phyloP scores from a whole-genome alignment of 1,140 invertebrate genomes.

The Manduca sexta region DNA sequence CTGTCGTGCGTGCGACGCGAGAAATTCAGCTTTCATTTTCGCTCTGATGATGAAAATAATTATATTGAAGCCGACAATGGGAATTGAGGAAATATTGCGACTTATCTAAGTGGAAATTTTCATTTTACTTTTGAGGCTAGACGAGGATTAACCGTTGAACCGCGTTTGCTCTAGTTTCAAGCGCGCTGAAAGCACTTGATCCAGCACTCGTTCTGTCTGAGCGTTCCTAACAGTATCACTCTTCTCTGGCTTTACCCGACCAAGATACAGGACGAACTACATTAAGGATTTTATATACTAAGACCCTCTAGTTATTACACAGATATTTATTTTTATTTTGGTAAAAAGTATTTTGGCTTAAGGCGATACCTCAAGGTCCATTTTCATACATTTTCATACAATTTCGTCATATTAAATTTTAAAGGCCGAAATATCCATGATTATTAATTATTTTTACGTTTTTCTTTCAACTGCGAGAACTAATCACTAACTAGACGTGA shows the following conservation, averaged over 20 bases:
- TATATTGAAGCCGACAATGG: conserved; percentile 13
- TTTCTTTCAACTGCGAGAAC: too few species aligned
- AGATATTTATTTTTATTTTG: too few species aligned
- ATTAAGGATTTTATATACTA: too few species aligned
- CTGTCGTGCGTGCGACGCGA: conserved; percentile 14
- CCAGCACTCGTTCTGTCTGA: conserved; percentile 22
- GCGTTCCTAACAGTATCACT: conserved; percentile 14
- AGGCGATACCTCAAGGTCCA: too few species aligned
- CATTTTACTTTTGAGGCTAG: conserved; percentile 6
- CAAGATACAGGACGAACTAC: too few species aligned
- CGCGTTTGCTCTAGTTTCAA: conserved; percentile 16
- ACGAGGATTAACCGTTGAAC: conserved; percentile 5
- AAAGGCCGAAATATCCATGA: too few species aligned
- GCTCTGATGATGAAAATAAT: conserved; percentile 19
- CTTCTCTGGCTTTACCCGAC: conserved; percentile 10
- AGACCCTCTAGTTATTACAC: too few species aligned
- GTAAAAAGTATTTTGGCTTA: too few species aligned
- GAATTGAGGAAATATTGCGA: conserved; percentile 10
- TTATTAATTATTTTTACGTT: too few species aligned
- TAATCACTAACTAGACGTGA: too few species aligned
- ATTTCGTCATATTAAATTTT: too few species aligned
- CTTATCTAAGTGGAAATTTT: conserved; percentile 8
- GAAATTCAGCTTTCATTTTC: conserved; percentile 19
- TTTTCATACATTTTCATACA: too few species aligned
- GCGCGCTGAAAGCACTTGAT: conserved; percentile 27